phyloP scores from a whole-genome alignment of 2,797 vertebrate genomes.

The Melanotaenia boesemani region DNA sequence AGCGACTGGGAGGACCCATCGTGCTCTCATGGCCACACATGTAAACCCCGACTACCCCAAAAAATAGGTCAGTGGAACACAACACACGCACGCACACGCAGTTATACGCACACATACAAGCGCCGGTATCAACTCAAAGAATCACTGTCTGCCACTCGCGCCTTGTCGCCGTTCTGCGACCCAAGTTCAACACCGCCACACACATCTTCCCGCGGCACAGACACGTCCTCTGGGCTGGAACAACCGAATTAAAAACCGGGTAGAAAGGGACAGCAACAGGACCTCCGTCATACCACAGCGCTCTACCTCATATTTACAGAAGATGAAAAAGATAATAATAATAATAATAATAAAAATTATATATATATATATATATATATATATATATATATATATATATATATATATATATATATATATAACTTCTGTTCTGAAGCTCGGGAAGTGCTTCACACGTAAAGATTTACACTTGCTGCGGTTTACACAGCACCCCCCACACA shows the following conservation, averaged over 20 bases:
- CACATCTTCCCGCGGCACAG: conserved; percentile 60
- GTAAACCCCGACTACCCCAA: conserved; percentile 64
- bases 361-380: no score
- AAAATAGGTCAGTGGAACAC: conserved; percentile 88
- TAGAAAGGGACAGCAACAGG: conserved; percentile 40
- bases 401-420: conserved; percentile 30
- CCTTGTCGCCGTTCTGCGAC: conserved; percentile 66
- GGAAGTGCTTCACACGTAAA: conserved; percentile 43
- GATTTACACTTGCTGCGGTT: conserved; percentile 53
- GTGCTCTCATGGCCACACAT: conserved; percentile 78
- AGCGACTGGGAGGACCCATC: conserved; percentile 71
- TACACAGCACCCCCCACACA: conserved; percentile 43
- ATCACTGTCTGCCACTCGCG: conserved; percentile 68
- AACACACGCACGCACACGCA: conserved; percentile 54
- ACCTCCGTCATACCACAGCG: conserved; percentile 11
- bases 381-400: no score
- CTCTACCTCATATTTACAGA: conserved; percentile 32
- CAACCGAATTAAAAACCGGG: conserved; percentile 74
- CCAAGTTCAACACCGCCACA: conserved; percentile 58
- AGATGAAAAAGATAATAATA: not conserved
- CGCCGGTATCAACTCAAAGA: conserved; percentile 73
- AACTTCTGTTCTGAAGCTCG: conserved; percentile 57
- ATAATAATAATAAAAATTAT: no score
- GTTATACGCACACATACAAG: conserved; percentile 41
- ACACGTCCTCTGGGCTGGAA: conserved; percentile 74